Percentiles rank a stretch among this genome's conserved stretches.
Evolutionary conservation across 2,113 vertebrate species (phyloP).

Genomic region (Onychorhynchus coronatus): DNA sequence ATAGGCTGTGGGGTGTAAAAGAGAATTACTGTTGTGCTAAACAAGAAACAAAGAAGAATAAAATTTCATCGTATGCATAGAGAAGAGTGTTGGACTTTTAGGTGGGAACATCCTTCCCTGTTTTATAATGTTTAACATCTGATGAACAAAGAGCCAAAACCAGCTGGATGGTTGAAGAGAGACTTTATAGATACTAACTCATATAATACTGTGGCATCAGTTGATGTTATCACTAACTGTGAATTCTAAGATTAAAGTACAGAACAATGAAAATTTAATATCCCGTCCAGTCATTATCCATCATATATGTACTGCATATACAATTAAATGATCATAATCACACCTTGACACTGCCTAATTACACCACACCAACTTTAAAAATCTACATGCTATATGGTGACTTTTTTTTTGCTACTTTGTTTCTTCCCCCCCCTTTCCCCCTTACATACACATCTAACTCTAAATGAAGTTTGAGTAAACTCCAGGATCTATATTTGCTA

Average conservation of each 20-base stretch:
- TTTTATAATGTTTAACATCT: not conserved
- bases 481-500: not conserved
- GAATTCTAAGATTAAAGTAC: not conserved
- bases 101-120: not conserved
- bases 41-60: not conserved
- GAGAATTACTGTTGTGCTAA: not conserved
- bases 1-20: not conserved
- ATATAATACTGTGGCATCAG: not conserved
- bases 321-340: not conserved
- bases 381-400: not conserved
- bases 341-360: not conserved
- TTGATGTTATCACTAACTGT: not conserved
- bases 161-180: not conserved
- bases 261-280: not conserved
- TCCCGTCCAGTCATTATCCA: not conserved
- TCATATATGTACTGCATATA: not conserved
- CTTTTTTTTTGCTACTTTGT: not conserved
- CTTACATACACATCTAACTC: not conserved
- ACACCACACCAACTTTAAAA: not conserved
- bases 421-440: not conserved
- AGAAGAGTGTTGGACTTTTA: not conserved
- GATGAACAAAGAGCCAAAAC: not conserved
- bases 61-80: not conserved
- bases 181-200: not conserved
- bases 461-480: not conserved